Base-by-base conservation (phyloP, 2,888 invertebrate genomes). In the Spialia ferax region DNA sequence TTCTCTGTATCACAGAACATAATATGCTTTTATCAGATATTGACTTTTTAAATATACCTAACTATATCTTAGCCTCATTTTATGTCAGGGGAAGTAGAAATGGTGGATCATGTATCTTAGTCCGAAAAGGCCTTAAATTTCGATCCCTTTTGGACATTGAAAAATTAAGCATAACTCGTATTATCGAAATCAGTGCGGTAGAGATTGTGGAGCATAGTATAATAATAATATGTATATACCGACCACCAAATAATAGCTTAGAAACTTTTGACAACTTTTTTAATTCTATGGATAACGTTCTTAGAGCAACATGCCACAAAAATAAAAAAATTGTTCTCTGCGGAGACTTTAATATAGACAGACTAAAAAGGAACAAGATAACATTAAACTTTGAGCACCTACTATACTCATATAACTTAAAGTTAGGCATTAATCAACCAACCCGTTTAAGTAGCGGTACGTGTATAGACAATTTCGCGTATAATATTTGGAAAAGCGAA, bases 251-350 rank as follows among this genome's bases (percentile, higher is more conserved):
- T 20, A 22, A 52, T 20, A 20, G 20, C 2, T 23, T 13, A 50
- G 48, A 15, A 20, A 11, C n/a, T 11, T 20, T 52, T 2, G 7
- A 52, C 2, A 52, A 3, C 6, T 52, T 52, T 52, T 52, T 52
- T 23, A 23, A 50, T 23, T 2, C 10, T 23, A 2, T 52, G 11
- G 7, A 52, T 20, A 23, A 22, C 11, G 8, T 52, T 20, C 20
- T 52, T 23, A n/a, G 13, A 23, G 10, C 22, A 22, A 11, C 11
- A 6, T 22, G 26, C 11, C 26, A 18, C 6, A 52, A 52, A 52
- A 52, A 18, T 23, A 23, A 52, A 52, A 52, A 50, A 22, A 20
- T 50, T 20, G 20, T 50, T 20, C 10, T 52, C 8, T 52, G 52
- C n/a, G 52, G 52, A 2, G 52, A 52, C n/a, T 52, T 52, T 8